These are phyloP conservation scores for Unio delphinus DNA, from an alignment of 2,888 invertebrate genomes.

Conservation along the genomic window DNA sequence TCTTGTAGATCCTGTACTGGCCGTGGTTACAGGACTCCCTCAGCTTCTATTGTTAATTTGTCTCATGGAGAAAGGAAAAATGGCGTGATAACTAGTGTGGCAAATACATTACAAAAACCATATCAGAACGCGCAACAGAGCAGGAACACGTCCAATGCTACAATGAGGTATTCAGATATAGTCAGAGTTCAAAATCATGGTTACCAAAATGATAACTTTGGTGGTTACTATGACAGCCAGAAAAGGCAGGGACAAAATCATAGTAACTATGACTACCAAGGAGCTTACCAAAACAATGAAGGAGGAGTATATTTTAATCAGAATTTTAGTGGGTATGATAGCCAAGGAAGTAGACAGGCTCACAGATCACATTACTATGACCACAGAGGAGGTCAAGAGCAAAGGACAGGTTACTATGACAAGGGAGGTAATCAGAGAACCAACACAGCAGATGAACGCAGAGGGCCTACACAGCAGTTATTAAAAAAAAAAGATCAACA, in stretches of 20 bases:
- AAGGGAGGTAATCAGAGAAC: slow-evolving; percentile 19
- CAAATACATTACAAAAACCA: too few species aligned
- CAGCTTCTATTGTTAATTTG: slow-evolving; percentile 77
- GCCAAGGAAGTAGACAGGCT: not conserved
- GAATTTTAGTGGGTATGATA: not conserved
- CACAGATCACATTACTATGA: not conserved
- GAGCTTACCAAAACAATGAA: not conserved
- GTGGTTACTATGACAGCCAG: not conserved
- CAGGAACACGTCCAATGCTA: too few species aligned
- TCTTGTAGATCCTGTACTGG: slow-evolving; percentile 55
- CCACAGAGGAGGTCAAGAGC: slow-evolving; percentile 2
- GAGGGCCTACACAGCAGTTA: slow-evolving; percentile 6
- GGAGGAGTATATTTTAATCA: not conserved
- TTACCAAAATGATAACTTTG: not conserved
- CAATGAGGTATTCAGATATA: too few species aligned
- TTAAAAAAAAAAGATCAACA: slow-evolving; percentile 7
- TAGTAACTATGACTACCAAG: not conserved
- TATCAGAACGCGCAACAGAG: too few species aligned
- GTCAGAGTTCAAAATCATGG: not conserved
- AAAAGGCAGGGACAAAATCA: slow-evolving; percentile 1
- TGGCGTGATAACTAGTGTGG: slow-evolving; percentile 16
- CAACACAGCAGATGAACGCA: slow-evolving; percentile 4
- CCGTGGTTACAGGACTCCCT: slow-evolving; percentile 75
- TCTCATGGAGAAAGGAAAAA: slow-evolving; percentile 74
- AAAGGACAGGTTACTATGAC: slow-evolving; percentile 17